Evolutionary conservation across 2,797 vertebrate genomes (phyloP).

Genomic region (Aselliscus stoliczkanus): DNA sequence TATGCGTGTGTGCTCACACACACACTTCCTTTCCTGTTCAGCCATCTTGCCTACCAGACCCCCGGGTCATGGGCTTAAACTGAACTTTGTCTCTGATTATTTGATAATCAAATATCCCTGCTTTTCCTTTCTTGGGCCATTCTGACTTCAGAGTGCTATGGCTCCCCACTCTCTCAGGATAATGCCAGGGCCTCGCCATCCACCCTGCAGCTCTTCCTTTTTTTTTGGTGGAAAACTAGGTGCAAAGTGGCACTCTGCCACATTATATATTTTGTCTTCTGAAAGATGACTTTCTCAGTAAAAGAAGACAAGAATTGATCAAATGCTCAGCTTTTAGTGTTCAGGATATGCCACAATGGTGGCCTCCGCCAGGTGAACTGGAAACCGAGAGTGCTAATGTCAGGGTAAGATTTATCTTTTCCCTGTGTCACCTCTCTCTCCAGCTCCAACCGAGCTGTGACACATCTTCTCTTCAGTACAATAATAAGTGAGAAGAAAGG

Average conservation of each 20-base stretch:
- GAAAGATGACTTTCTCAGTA: conserved; percentile 14
- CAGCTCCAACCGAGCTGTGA: background rate
- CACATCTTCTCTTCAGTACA: background rate
- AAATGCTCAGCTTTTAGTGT: background rate
- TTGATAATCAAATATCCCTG: background rate
- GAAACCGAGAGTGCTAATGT: background rate
- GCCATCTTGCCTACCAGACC: background rate
- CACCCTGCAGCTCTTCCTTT: background rate
- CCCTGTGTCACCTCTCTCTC: background rate
- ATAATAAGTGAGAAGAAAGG: background rate
- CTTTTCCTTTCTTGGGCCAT: background rate
- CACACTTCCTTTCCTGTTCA: background rate
- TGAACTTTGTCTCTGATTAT: background rate
- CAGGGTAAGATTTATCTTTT: background rate
- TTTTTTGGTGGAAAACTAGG: background rate
- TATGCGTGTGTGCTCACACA: too few species aligned
- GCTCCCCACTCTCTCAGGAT: background rate
- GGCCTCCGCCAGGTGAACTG: background rate
- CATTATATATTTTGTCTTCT: background rate
- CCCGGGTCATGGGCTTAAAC: background rate
- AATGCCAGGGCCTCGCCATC: background rate
- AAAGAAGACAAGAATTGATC: background rate
- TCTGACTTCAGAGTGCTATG: background rate
- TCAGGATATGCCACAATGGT: background rate
- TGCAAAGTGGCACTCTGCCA: background rate